phyloP scores from a whole-genome alignment of 2,888 invertebrate genomes.

The Halictus ligatus region DNA sequence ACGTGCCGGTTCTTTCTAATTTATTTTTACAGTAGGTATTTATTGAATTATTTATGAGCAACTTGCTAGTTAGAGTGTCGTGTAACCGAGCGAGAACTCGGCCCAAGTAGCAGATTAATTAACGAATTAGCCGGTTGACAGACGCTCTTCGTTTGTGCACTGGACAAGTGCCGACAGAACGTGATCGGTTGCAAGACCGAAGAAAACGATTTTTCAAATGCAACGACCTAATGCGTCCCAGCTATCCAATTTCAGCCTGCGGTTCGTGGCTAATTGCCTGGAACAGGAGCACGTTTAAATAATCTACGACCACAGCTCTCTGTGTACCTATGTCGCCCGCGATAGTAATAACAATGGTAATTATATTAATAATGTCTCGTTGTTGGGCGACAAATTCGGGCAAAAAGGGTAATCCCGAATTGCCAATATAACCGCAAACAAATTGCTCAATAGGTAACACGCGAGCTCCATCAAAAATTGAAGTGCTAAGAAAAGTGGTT shows the following conservation, averaged over 20 bases:
- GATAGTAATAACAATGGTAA: not conserved
- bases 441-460: too few relatives aligned
- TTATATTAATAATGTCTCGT: not conserved
- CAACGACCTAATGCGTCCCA: not conserved
- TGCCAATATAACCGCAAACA: not conserved
- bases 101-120: not conserved
- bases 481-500: too few relatives aligned
- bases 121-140: not conserved
- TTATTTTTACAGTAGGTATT: too few relatives aligned
- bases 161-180: not conserved
- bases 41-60: not conserved
- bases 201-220: not conserved
- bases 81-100: not conserved
- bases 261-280: conserved; percentile 7
- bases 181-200: not conserved
- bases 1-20: too few relatives aligned
- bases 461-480: not conserved
- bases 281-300: not conserved
- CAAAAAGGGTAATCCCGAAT: not conserved
- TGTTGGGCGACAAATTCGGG: not conserved
- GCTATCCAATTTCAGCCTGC: not conserved
- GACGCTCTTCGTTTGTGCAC: not conserved
- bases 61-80: not conserved
- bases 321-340: not conserved
- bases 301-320: not conserved